phyloP scores from a whole-genome alignment of 2,888 invertebrate genomes.

The Frankliniella intonsa region DNA sequence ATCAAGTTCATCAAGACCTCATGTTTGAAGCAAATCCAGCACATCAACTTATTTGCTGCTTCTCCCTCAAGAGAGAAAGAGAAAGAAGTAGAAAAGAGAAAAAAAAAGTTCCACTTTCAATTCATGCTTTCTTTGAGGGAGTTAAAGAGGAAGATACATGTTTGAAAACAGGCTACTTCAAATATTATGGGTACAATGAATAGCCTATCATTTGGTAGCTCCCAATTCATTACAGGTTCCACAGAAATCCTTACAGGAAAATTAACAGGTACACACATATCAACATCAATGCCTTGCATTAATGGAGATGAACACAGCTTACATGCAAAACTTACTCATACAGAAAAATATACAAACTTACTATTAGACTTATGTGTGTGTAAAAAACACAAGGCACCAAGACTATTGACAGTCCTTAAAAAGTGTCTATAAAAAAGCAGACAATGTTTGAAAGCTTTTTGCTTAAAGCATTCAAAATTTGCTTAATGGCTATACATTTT shows the following conservation, averaged over 20 bases:
- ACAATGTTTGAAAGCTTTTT: not conserved
- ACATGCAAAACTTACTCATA: not conserved
- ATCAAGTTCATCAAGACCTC: too few species aligned
- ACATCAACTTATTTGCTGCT: not conserved
- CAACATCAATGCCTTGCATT: not conserved
- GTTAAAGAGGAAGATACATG: not conserved
- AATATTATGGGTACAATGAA: not conserved
- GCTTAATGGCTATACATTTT: not conserved
- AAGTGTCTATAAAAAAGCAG: conserved; percentile 9
- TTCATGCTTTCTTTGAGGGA: too few species aligned
- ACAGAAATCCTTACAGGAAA: not conserved
- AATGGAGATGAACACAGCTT: not conserved
- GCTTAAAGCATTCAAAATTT: conserved; percentile 11
- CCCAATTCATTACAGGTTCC: conserved; percentile 9
- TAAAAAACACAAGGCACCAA: conserved; percentile 25
- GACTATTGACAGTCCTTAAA: conserved; percentile 5
- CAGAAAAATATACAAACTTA: conserved; percentile 21
- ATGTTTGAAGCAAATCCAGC: not conserved
- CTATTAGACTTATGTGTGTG: not conserved
- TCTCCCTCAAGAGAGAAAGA: too few species aligned
- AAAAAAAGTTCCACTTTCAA: too few species aligned
- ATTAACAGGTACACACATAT: conserved; percentile 20
- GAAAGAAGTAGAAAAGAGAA: too few species aligned
- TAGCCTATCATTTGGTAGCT: not conserved
- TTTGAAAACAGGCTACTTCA: not conserved